These are phyloP conservation scores for Yasuhikotakia modesta DNA, from an alignment of 2,797 vertebrate species.

Conservation along the genomic window DNA sequence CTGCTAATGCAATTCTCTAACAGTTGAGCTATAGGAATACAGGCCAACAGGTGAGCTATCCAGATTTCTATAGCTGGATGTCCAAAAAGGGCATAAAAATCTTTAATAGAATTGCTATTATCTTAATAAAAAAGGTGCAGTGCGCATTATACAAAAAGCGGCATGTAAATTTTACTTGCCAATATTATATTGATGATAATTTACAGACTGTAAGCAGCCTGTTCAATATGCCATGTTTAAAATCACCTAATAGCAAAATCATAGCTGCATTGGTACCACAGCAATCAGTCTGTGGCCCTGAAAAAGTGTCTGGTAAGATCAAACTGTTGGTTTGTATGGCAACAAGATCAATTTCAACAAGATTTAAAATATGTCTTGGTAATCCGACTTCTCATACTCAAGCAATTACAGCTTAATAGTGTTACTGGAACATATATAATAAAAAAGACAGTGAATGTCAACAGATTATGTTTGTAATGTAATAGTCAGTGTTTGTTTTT, in stretches of 20 bases:
- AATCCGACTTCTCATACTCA: slow-evolving; percentile 5
- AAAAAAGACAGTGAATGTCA: not conserved
- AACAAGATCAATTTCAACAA: slow-evolving; percentile 49
- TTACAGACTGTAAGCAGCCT: not conserved
- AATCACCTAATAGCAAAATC: slow-evolving; percentile 36
- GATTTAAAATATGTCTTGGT: slow-evolving; percentile 10
- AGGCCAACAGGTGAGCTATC: too few relatives aligned
- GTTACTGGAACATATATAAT: not conserved
- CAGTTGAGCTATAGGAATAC: too few relatives aligned
- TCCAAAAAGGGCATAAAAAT: too few relatives aligned
- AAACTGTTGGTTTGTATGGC: slow-evolving; percentile 34
- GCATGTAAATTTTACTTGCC: too few relatives aligned
- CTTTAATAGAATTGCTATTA: too few relatives aligned
- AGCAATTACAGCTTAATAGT: not conserved
- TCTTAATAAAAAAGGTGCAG: too few relatives aligned
- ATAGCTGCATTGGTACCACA: slow-evolving; percentile 3
- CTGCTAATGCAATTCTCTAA: too few relatives aligned
- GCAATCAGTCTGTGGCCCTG: not conserved
- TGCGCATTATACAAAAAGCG: too few relatives aligned
- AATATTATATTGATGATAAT: not conserved
- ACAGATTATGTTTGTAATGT: not conserved
- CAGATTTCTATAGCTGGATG: too few relatives aligned
- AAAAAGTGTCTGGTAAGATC: slow-evolving; percentile 5
- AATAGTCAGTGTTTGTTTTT: not conserved
- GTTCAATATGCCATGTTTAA: not conserved